Base-by-base conservation (phyloP, 2,888 invertebrate species). In the Pheosia tremula region DNA sequence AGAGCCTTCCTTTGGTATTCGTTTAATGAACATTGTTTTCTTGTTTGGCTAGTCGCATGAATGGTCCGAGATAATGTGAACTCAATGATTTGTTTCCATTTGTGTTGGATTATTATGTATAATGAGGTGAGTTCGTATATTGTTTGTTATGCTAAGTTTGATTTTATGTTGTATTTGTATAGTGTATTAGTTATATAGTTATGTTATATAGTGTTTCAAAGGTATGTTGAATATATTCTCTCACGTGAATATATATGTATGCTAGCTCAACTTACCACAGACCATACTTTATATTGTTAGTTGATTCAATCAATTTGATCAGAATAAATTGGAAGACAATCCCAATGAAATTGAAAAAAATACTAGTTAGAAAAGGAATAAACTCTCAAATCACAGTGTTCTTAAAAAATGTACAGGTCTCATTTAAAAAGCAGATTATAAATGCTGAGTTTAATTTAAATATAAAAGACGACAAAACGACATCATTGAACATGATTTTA, bases 11-110 rank as follows among this genome's bases (percentile, higher is more conserved):
- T 90, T 87, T 86, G 91, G 92, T 90, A 91, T 92, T 86, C 90
- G 77, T 89, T 89, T 91, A 93, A 91, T 91, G 90, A 91, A 90
- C 90, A 91, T 92, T 93, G 92, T 92, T 88, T 86, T 85, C 87
- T 79, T 69, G 76, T 84, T 86, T 85, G 78, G 74, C 72, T 74
- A 62, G 72, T 72, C 52, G 75, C 76, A 76, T 86, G 87, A 89
- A 89, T 87, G 83, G 88, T 70, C 64, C 62, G 65, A 84, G 89
- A 88, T 88, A 86, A 85, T 82, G 72, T 66, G 76, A 57, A 75
- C 72, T 69, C 85, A 83, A 83, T 84, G 86, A 88, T 87, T 87
- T 86, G 86, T 84, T 82, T 74, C 77, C 77, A 77, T 78, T 75
- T 77, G 76, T 76, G 77, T 82, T 72, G 71, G 77, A 77, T 69